Evolutionary conservation across 2,888 invertebrate genomes (phyloP), one percentile per base, ranked within the genome.

Genomic region (Cephus runcator): DNA sequence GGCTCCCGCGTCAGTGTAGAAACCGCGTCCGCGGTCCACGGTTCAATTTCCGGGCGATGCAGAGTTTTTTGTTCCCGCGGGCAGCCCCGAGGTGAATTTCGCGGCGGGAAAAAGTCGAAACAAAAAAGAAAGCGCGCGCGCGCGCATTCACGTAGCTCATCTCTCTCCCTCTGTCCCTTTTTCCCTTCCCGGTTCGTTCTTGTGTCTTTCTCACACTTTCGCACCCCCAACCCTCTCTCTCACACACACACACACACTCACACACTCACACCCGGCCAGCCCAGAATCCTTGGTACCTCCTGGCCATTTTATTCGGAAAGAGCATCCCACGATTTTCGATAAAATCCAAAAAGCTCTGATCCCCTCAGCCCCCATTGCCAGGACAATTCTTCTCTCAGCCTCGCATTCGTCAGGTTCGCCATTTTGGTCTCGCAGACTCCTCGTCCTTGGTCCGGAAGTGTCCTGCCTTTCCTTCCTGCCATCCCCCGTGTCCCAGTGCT

Each of bases 1-100:
- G 87, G 83, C 87, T 89, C 90, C 91, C 91, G 91, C 91, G 90
- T 91, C 91, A 91, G 91, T 91, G 90, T 89, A 90, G 87, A 89
- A 88, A 88, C 91, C 91, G 91, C 91, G 89, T 91, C 87, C 90
- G 91, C 91, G 91, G 91, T 91, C 91, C 90, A 90, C 91, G 91
- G 91, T 91, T 90, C 90, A 90, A 88, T 90, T 90, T 90, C 88
- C 88, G 90, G 89, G 85, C 87, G 85, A 73, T 76, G 79, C 76
- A 79, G 83, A 79, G 82, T 85, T 85, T 87, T 86, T 85, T 85
- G 81, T 81, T 34, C 74, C 23, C 79, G 79, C 75, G 78, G 75
- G 34, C 75, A 75, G 78, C 71, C 76, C 78, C 78, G 75, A 75
- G 75, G 78, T 78, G 78, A 78, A 75, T 78, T 78, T 78, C 75